These are phyloP conservation scores for Eristalinus aeneus DNA, from an alignment of 2,888 invertebrate species.

Conservation along the genomic window DNA sequence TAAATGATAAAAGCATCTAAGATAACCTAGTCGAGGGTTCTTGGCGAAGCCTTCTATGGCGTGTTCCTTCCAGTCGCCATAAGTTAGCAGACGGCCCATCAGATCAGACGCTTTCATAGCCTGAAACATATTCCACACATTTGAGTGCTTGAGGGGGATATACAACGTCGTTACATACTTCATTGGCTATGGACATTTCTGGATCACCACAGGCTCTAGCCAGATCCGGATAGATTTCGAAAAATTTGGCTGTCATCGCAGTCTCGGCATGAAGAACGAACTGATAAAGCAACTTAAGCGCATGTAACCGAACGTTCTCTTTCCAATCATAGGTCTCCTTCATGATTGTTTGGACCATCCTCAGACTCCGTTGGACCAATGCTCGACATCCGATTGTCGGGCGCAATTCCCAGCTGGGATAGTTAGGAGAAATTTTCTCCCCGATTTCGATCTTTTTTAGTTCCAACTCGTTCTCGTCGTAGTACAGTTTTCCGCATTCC, in stretches of 20 bases:
- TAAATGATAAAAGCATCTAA: slow-evolving; percentile 78
- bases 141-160: not conserved
- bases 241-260: slow-evolving; percentile 78
- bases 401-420: slow-evolving; percentile 87
- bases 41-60: slow-evolving; percentile 76
- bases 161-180: slow-evolving; percentile 59
- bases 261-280: slow-evolving; percentile 79
- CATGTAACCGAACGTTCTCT: slow-evolving; percentile 79
- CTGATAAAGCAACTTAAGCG: slow-evolving; percentile 78
- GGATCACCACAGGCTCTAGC: slow-evolving; percentile 77
- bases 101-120: slow-evolving; percentile 78
- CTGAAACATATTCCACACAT: slow-evolving; percentile 22
- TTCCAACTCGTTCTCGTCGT: slow-evolving; percentile 93
- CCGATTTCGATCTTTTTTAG: slow-evolving; percentile 92
- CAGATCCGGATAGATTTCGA: slow-evolving; percentile 78
- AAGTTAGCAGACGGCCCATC: slow-evolving; percentile 77
- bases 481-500: slow-evolving; percentile 88
- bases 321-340: slow-evolving; percentile 79
- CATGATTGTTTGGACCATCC: slow-evolving; percentile 76
- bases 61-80: slow-evolving; percentile 78
- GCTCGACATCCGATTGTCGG: slow-evolving; percentile 93
- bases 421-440: slow-evolving; percentile 85
- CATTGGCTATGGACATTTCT: slow-evolving; percentile 73
- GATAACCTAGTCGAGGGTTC: slow-evolving; percentile 75
- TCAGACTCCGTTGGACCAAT: slow-evolving; percentile 86